A percentile compares a stretch with the other conserved stretches of the same genome.
phyloP scores from a whole-genome alignment of 2,888 invertebrate species.

The Cerastoderma edule region DNA sequence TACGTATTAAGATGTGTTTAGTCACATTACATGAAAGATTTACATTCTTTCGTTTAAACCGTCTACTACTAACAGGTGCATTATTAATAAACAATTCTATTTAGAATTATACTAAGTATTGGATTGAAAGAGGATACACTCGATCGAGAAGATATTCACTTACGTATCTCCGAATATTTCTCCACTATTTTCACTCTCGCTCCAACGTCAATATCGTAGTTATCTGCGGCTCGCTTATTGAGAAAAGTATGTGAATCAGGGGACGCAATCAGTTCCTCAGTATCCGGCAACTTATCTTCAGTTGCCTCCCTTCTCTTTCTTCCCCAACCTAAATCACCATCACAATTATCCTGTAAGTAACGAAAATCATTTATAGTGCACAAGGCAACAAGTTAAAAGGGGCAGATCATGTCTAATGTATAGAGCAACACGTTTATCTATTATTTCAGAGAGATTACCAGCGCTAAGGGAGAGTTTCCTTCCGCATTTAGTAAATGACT shows the following conservation, averaged over 20 bases:
- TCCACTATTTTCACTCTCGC: slow-evolving; percentile 59
- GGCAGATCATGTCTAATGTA: no score
- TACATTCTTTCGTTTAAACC: no score
- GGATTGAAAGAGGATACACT: no score
- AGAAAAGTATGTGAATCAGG: background rate
- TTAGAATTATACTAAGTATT: no score
- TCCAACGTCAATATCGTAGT: slow-evolving; percentile 55
- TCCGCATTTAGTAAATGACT: background rate
- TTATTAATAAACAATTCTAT: no score
- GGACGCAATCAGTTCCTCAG: background rate
- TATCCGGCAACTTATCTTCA: background rate
- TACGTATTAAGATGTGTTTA: no score
- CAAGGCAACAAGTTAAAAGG: no score
- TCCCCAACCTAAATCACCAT: slow-evolving; percentile 53
- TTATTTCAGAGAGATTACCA: background rate
- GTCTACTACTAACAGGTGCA: no score
- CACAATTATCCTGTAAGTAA: slow-evolving; percentile 39
- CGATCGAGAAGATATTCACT: no score
- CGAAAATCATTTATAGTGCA: background rate
- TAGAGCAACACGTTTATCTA: no score
- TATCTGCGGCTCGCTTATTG: slow-evolving; percentile 36
- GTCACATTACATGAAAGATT: no score
- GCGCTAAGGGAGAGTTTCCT: background rate
- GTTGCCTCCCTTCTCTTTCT: slow-evolving; percentile 44
- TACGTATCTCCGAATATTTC: slow-evolving; percentile 59